phyloP scores from a whole-genome alignment of 2,888 invertebrate genomes.

The Digitonthophagus gazella region DNA sequence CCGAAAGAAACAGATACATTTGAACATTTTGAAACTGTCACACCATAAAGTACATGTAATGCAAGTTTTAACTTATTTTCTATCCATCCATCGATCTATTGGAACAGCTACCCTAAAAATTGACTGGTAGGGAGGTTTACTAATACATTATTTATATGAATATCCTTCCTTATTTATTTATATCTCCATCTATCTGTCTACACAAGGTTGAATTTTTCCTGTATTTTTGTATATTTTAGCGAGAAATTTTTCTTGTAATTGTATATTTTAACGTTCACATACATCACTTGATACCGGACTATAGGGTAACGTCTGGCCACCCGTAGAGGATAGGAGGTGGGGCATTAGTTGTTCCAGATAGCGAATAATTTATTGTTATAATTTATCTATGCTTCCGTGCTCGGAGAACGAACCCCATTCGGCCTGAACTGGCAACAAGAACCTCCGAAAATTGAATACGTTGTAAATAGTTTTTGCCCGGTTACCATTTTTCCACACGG shows the following conservation, averaged over 20 bases:
- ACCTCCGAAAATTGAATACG: background rate
- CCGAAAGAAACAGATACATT: background rate
- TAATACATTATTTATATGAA: too few relatives aligned
- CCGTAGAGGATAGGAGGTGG: background rate
- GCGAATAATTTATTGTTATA: slow-evolving; percentile 15
- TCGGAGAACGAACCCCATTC: background rate
- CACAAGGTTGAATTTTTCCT: too few relatives aligned
- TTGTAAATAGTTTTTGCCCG: background rate
- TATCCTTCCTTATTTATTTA: background rate
- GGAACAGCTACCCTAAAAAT: too few relatives aligned
- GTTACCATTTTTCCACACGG: background rate
- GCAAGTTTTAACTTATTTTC: too few relatives aligned
- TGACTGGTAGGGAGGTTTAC: too few relatives aligned
- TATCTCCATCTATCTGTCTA: too few relatives aligned
- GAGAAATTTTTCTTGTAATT: background rate
- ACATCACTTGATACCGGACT: slow-evolving; percentile 6
- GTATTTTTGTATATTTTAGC: too few relatives aligned
- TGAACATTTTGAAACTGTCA: background rate
- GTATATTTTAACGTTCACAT: background rate
- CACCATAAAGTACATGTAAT: too few relatives aligned
- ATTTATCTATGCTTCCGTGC: slow-evolving; percentile 13
- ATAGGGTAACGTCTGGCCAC: background rate
- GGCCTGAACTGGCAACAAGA: too few relatives aligned
- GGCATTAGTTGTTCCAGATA: slow-evolving; percentile 14
- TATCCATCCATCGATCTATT: too few relatives aligned